Evolutionary conservation across 1,140 invertebrate species (phyloP), one percentile per base, ranked within the genome.

Genomic region (Tetramorium parvispinum): DNA sequence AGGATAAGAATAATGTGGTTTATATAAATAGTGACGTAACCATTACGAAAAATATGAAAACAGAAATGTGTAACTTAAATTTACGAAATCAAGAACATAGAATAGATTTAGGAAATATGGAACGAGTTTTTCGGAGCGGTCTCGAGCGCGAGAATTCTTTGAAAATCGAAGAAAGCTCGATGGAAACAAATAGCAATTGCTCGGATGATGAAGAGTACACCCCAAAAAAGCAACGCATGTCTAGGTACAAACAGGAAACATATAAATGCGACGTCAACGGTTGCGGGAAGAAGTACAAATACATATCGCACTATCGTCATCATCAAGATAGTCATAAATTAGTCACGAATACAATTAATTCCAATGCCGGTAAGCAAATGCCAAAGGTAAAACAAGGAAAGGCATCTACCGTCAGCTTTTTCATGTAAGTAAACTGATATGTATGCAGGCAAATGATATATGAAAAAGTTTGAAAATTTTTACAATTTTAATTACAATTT

Each of bases 231-330:
- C 95, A 95, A 70, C 92, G 95, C 65, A 95, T 95, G 94, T 95
- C 95, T 46, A 92, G 95, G 81, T 93, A 93, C 43, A 95, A 95
- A 83, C 93, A 95, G 70, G 94, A 95, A 86, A 92, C 92, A 21
- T 95, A 94, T 68, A 95, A 94, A 78, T 95, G 94, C 85, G 93
- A 94, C 0, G 55, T 94, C 16, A 93, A 90, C 63, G 94, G 94
- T 81, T 95, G 95, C 86, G 94, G 94, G 1, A 95, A 95, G 87
- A 94, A 93, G 82, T 95, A 95, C 86, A 95, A 95, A 93, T 95
- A 95, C 92, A 94, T 95, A 94, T 94, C 94, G 53, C 94, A 94
- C 86, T 95, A 94, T 91, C 93, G 94, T 81, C 94, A 95, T 92
- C 95, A 95, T 90, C 94, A 94, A 91, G 94, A 95, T 65, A 95